A percentile compares a stretch with the other conserved stretches of the same genome.
Evolutionary conservation across 2,888 invertebrate genomes (phyloP).

Genomic region (Plusia festucae): DNA sequence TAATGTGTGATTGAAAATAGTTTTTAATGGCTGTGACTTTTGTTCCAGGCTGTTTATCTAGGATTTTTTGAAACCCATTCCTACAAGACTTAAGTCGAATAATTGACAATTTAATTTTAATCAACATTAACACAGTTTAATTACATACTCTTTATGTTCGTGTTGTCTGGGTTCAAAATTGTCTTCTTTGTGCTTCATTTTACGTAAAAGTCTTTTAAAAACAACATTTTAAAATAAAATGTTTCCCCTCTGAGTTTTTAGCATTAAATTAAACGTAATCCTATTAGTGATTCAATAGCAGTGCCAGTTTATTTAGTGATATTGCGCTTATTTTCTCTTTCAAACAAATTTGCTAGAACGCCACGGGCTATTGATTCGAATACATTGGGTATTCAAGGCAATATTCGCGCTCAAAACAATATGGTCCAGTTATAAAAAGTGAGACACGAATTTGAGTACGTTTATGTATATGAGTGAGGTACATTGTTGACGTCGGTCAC

Average conservation of each 20-base stretch:
- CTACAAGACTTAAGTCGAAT: no score
- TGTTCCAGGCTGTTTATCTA: no score
- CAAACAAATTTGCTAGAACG: not conserved
- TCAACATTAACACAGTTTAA: not conserved
- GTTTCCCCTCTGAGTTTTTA: conserved; percentile 8
- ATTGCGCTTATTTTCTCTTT: conserved; percentile 11
- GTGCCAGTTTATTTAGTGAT: conserved; percentile 19
- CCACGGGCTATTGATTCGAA: conserved; percentile 24
- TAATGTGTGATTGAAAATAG: no score
- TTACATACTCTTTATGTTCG: not conserved
- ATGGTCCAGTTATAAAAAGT: conserved; percentile 15
- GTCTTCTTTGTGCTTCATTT: conserved; percentile 3
- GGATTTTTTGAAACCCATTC: no score
- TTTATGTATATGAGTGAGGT: conserved; percentile 13
- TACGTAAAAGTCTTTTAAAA: conserved; percentile 7
- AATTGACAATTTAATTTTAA: conserved; percentile 12
- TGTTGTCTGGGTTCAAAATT: conserved; percentile 13
- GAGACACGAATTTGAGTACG: conserved; percentile 21
- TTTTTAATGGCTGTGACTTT: no score
- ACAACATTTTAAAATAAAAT: conserved; percentile 8
- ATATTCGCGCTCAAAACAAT: conserved; percentile 23
- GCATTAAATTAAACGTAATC: conserved; percentile 29
- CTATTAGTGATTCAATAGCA: conserved; percentile 22
- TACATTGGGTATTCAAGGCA: conserved; percentile 23
- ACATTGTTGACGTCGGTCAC: conserved; percentile 33